phyloP scores from a whole-genome alignment of 2,113 vertebrate genomes.

The Platichthys stellatus region DNA sequence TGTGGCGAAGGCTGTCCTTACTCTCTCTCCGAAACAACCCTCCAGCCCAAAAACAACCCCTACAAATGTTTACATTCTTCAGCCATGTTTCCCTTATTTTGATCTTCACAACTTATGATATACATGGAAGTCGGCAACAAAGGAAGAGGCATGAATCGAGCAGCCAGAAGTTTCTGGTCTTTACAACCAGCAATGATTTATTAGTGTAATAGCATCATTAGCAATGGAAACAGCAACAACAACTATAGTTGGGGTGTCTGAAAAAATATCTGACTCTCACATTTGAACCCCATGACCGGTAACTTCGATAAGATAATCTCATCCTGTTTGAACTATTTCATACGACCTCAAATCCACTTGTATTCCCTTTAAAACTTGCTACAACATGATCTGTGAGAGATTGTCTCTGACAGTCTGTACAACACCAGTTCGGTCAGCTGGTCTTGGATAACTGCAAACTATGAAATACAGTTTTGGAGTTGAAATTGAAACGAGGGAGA shows the following conservation, averaged over 20 bases:
- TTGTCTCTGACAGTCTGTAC: neutral
- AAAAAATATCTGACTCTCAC: neutral
- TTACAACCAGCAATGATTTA: no score
- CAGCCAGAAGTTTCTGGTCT: no score
- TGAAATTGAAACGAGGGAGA: neutral
- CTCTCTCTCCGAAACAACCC: slow-evolving; percentile 39
- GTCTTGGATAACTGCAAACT: neutral
- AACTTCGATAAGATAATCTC: neutral
- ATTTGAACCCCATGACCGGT: slow-evolving; percentile 1
- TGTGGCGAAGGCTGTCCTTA: slow-evolving; percentile 31
- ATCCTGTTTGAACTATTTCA: neutral
- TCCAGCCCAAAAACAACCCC: slow-evolving; percentile 55
- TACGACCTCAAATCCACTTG: slow-evolving; percentile 2
- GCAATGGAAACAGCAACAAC: slow-evolving; percentile 15
- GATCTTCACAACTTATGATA: slow-evolving; percentile 44
- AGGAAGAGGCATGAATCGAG: slow-evolving; percentile 13
- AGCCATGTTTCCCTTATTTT: slow-evolving; percentile 56
- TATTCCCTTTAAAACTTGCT: slow-evolving; percentile 15
- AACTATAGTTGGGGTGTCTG: slow-evolving; percentile 9
- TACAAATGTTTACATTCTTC: slow-evolving; percentile 74
- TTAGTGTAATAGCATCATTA: neutral
- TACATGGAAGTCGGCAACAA: slow-evolving; percentile 37
- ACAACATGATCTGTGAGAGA: neutral
- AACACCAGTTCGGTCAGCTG: neutral
- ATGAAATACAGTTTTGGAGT: neutral